Conservation (phyloP, 2,797 vertebrate genomes). For the Gadopsis marmoratus region DNA sequence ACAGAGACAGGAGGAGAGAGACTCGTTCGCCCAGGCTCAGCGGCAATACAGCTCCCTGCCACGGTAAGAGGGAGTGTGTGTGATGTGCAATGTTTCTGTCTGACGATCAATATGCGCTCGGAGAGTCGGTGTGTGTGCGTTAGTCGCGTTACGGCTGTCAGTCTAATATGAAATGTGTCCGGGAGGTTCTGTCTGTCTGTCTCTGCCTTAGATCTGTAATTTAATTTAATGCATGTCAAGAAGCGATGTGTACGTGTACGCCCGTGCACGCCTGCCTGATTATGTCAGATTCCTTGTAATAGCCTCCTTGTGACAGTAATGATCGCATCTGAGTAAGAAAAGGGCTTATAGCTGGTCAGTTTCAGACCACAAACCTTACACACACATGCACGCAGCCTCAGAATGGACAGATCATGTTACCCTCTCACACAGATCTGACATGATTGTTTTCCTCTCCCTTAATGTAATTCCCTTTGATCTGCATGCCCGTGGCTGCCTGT, state of each 20-base stretch:
- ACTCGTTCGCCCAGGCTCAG: constrained; percentile 93
- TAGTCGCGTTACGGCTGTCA: neutral
- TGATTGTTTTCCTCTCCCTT: constrained; percentile 63
- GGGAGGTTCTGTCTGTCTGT: constrained; percentile 36
- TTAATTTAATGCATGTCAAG: constrained; percentile 23
- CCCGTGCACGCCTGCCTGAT: constrained; percentile 6
- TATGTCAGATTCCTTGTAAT: constrained; percentile 44
- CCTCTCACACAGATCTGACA: constrained; percentile 61
- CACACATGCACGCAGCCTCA: neutral
- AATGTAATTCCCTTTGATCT: constrained; percentile 75
- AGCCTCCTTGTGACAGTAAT: constrained; percentile 46
- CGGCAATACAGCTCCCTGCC: constrained; percentile 97
- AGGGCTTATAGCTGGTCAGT: constrained; percentile 25
- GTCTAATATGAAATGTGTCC: constrained; percentile 22
- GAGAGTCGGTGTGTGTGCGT: neutral
- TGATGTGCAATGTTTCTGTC: constrained; percentile 25
- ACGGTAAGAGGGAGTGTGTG: constrained; percentile 78
- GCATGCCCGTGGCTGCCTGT: constrained; percentile 46
- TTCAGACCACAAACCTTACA: constrained; percentile 13
- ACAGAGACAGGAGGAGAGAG: constrained; percentile 92
- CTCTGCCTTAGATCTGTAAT: constrained; percentile 26
- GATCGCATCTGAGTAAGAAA: constrained; percentile 38
- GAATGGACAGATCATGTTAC: constrained; percentile 55
- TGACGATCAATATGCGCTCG: constrained; percentile 24
- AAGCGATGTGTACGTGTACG: neutral